Percentiles rank a stretch among this genome's conserved stretches.
phyloP scores from a whole-genome alignment of 2,113 vertebrate genomes.

The Crotalus tigris region DNA sequence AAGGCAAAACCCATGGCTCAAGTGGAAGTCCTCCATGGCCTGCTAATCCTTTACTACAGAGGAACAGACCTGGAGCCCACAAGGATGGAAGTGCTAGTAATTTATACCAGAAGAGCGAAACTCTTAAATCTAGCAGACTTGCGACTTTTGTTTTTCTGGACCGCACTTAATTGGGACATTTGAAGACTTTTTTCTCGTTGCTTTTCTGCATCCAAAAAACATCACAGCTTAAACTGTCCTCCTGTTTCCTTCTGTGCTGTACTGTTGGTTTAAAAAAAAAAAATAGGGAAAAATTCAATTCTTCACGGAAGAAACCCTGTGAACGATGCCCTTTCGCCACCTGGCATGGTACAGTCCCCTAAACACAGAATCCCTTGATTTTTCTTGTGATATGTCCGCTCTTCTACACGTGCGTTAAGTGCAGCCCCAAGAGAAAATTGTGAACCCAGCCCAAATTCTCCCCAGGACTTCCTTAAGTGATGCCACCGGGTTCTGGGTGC shows the following conservation, averaged over 20 bases:
- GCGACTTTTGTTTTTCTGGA: background rate
- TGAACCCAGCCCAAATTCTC: background rate
- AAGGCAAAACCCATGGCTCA: background rate
- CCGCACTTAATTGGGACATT: background rate
- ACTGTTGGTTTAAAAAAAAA: background rate
- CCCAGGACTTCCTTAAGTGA: background rate
- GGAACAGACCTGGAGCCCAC: background rate
- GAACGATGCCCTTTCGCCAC: background rate
- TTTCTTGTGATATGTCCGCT: too few relatives aligned
- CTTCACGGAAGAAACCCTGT: background rate
- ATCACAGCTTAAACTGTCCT: background rate
- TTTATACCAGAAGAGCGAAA: background rate
- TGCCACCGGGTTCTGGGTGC: background rate
- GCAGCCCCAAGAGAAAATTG: background rate
- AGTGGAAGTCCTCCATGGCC: background rate
- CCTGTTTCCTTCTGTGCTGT: background rate
- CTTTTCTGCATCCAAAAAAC: background rate
- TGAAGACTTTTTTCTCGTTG: background rate
- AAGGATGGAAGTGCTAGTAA: background rate
- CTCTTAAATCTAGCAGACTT: background rate
- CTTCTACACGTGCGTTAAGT: background rate
- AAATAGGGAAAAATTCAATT: background rate
- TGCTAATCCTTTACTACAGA: background rate
- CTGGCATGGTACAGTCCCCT: background rate
- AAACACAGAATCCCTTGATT: background rate